These are phyloP conservation scores for Ataeniobius toweri DNA, from an alignment of 2,797 vertebrate species.

Conservation along the genomic window DNA sequence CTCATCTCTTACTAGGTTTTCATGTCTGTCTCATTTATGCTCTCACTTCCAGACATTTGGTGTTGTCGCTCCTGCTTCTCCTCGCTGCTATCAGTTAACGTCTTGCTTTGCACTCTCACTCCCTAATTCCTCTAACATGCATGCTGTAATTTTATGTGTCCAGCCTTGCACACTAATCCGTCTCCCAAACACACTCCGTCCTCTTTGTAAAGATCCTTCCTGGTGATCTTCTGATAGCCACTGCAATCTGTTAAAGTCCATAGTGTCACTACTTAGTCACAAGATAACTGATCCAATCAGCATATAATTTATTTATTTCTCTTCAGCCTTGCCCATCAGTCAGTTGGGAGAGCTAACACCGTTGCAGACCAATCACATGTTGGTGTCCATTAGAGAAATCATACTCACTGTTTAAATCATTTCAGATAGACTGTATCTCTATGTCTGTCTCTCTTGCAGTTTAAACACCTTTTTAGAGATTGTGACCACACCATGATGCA, in stretches of 20 bases:
- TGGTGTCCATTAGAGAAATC: too few relatives aligned
- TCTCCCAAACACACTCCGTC: slow-evolving; percentile 16
- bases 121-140: slow-evolving; percentile 12
- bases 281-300: slow-evolving; percentile 8
- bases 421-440: too few relatives aligned
- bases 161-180: neutral
- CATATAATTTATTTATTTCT: too few relatives aligned
- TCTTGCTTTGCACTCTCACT: slow-evolving; percentile 8
- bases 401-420: too few relatives aligned
- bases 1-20: slow-evolving; percentile 53
- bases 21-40: slow-evolving; percentile 38
- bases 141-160: neutral
- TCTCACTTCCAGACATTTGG: slow-evolving; percentile 4
- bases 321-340: too few relatives aligned
- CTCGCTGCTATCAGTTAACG: neutral
- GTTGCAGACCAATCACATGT: too few relatives aligned
- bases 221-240: slow-evolving; percentile 33
- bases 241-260: slow-evolving; percentile 52
- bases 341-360: too few relatives aligned
- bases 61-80: slow-evolving; percentile 8
- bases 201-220: slow-evolving; percentile 17
- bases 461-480: neutral
- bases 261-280: slow-evolving; percentile 23
- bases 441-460: neutral
- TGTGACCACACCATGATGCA: neutral